Base-by-base conservation (phyloP, 2,888 invertebrate genomes). In the Antheraea assamensis region DNA sequence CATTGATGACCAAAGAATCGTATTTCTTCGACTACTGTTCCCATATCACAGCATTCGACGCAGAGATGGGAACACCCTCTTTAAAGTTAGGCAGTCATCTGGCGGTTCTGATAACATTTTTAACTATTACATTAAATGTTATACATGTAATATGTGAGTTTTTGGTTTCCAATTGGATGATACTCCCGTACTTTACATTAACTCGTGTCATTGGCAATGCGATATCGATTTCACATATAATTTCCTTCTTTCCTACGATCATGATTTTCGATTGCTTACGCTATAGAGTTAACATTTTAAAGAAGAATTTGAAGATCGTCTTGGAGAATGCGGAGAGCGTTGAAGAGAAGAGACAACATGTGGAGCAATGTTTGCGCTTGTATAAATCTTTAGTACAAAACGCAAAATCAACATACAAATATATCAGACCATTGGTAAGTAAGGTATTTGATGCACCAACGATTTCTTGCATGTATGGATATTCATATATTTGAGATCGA, bases 201-300 rank as follows among this genome's bases (percentile, higher is more conserved):
- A 58, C 42, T 42, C 42, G 1, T n/a, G n/a, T 58, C n/a, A n/a
- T 10, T 24, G n/a, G 8, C 8, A 21, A 5, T 58, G n/a, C 10
- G 7, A n/a, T 58, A 10, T n/a, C 2, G 3, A 58, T 24, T 10
- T 58, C 55, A n/a, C 55, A 8, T 4, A 10, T 8, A n/a, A 2
- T 58, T 24, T 58, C n/a, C 55, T 5, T 58, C 21, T 58, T 58
- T 58, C n/a, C 55, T n/a, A 2, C n/a, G 55, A 10, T 58, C 8
- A 24, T n/a, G n/a, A 58, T 58, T n/a, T n/a, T 58, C 55, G 55
- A 58, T n/a, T 58, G n/a, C n/a, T n/a, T 58, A n/a, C 55, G n/a
- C 55, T 21, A 10, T n/a, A 58, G n/a, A 58, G 55, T 58, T 58
- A n/a, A 7, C n/a, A 58, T 58, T 21, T n/a, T 21, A n/a, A 58